phyloP scores from a whole-genome alignment of 2,888 invertebrate genomes.

The Drosophila limbata region DNA sequence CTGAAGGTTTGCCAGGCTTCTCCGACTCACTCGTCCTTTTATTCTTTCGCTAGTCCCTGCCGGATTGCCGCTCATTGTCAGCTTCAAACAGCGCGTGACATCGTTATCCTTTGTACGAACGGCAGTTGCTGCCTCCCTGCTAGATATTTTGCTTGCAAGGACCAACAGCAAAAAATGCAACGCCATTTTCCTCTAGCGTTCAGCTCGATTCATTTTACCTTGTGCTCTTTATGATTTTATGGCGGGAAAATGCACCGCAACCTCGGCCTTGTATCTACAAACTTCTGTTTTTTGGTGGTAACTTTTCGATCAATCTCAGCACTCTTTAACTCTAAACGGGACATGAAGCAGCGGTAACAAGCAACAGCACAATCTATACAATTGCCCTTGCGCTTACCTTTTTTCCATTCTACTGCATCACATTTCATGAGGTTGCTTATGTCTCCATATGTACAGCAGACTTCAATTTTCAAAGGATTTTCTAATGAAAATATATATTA shows the following conservation, averaged over 20 bases:
- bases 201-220: slow-evolving; percentile 30
- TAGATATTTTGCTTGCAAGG: slow-evolving; percentile 18
- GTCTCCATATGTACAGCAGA: not conserved
- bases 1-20: slow-evolving; percentile 14
- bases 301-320: slow-evolving; percentile 30
- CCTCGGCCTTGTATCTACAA: slow-evolving; percentile 24
- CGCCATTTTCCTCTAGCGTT: slow-evolving; percentile 47
- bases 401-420: not conserved
- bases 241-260: slow-evolving; percentile 66
- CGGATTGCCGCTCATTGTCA: slow-evolving; percentile 41
- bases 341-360: slow-evolving; percentile 7
- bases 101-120: slow-evolving; percentile 70
- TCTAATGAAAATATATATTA: not conserved
- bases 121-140: slow-evolving; percentile 25
- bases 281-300: slow-evolving; percentile 25
- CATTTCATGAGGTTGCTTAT: not conserved
- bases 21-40: slow-evolving; percentile 12
- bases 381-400: slow-evolving; percentile 3
- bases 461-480: not conserved
- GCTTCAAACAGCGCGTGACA: slow-evolving; percentile 76
- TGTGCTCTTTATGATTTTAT: slow-evolving; percentile 37
- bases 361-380: slow-evolving; percentile 21
- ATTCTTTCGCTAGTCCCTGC: slow-evolving; percentile 6
- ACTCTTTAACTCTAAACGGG: slow-evolving; percentile 49
- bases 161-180: slow-evolving; percentile 46